Evolutionary conservation across 2,888 invertebrate species (phyloP), one percentile per base, ranked within the genome.

Genomic region (Macrosiphum euphorbiae): DNA sequence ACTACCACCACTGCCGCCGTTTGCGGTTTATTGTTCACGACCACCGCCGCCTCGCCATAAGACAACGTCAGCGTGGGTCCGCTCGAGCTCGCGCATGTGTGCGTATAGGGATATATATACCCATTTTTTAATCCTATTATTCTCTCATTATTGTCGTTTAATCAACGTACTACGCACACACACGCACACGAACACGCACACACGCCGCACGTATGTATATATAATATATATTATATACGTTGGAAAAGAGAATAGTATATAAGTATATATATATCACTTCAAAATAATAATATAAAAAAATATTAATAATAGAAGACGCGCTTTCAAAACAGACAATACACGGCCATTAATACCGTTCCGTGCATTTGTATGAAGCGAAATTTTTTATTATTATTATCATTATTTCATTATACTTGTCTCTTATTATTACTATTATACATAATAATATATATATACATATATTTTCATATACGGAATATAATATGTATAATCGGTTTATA

Each of bases 71-170:
- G 94, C 90, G 94, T 94, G 94, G 94, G 94, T 94, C 94, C 94
- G 84, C 61, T 24, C 35, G 44, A 87, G 94, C 90, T 90, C 94
- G 58, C 61, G 44, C 58, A 24, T 44, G 44, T 28, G 58, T 50
- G 55, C 28, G 52, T 67, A 67, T 87, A 26, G 26, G 90, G 85
- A 90, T 94, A 58, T 55, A 78, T 78, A 89, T 89, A 94, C 90
- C 90, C 90, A 94, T 94, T 94, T 94, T 92, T 94, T 90, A 94
- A 94, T 94, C 90, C 94, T 94, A 94, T 94, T 94, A 94, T 94
- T 94, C 94, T 94, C 94, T 94, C 94, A 94, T 94, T 94, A 94
- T 94, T 94, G 94, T 94, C 94, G 90, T 94, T 94, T 94, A 94
- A 94, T 94, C 94, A 94, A 94, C 94, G 94, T 85, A 90, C 61